Percentiles rank a stretch among this genome's conserved stretches.
phyloP scores from a whole-genome alignment of 2,888 invertebrate species.

The Oxytorus armatus region DNA sequence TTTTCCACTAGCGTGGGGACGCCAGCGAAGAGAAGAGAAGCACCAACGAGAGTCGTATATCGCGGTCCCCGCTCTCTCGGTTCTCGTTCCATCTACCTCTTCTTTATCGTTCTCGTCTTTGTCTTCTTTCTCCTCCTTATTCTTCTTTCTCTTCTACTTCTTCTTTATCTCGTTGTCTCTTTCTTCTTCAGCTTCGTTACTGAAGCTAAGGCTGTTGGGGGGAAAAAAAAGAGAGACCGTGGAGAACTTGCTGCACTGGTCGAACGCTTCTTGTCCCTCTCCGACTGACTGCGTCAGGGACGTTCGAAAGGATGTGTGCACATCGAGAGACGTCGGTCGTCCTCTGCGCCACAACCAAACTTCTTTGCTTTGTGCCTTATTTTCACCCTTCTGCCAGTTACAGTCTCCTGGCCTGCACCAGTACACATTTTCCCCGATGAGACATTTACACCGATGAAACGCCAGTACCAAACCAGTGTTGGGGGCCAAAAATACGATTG shows the following conservation, averaged over 20 bases:
- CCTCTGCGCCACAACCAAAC: constrained; percentile 58
- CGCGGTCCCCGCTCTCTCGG: constrained; percentile 61
- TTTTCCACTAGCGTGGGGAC: constrained; percentile 73
- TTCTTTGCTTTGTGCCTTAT: constrained; percentile 34
- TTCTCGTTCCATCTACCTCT: constrained; percentile 60
- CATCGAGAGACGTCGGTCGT: constrained; percentile 46
- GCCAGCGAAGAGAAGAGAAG: constrained; percentile 53
- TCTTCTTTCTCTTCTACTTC: constrained; percentile 32
- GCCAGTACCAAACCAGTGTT: not conserved
- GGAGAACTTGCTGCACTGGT: constrained; percentile 45
- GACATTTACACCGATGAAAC: not conserved
- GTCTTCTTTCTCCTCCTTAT: constrained; percentile 36
- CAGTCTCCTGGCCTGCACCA: constrained; percentile 2
- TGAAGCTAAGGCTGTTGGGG: constrained; percentile 36
- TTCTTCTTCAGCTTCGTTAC: constrained; percentile 24
- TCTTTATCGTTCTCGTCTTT: constrained; percentile 51
- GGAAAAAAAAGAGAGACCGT: constrained; percentile 31
- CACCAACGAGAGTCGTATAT: constrained; percentile 64
- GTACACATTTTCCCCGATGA: not conserved
- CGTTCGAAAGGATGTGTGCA: constrained; percentile 67
- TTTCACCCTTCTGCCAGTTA: constrained; percentile 9
- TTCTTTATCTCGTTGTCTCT: constrained; percentile 21
- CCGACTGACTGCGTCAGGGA: constrained; percentile 47
- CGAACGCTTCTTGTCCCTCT: constrained; percentile 35
- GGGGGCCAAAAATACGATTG: constrained; percentile 16